Base-by-base conservation (phyloP, 1,140 invertebrate species). In the Diorhabda sublineata region DNA sequence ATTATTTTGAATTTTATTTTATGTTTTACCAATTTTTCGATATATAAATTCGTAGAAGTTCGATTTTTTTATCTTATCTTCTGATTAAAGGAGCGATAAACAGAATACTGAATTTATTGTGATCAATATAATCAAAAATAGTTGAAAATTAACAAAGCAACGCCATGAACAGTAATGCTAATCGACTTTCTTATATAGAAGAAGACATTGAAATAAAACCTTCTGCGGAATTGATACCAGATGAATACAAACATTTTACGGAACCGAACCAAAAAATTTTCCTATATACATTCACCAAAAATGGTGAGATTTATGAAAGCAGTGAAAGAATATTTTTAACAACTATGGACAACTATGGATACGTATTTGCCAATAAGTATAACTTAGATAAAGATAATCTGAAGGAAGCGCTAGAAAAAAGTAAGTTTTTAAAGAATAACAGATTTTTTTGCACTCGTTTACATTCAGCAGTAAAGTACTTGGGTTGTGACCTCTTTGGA, bases 221-320 rank as follows among this genome's bases (percentile, higher is more conserved):
- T 52, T 69, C 68, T 8, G 47, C 68, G 2, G 68, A 69, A 26
- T 45, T 69, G 3, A 69, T 65, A 52, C 43, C 68, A 3, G 68
- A 69, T 64, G 68, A 69, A 65, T 69, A 69, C 57, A 57, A 69
- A 45, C 11, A 61, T 61, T 65, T 45, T 8, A 58, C n/a, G 64
- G 45, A 65, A 65, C 11, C 4, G 5, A 45, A n/a, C 7, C 9
- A 57, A 41, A 41, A 45, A 52, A 56, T 64, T 41, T n/a, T 5
- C 11, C 45, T 64, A 26, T 47, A 64, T 7, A 56, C 63, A 41
- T 64, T 64, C 42, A 11, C 47, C 9, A 4, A 26, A 1, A 41
- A 56, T 5, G 5, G 2, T 42, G 45, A 56, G 8, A 9, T 4
- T 2, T 4, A 57, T 7, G 43, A 45, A 62, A 6, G n/a, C 5